These are phyloP conservation scores for Sebastes glaucus DNA, from an alignment of 2,797 vertebrate species.

Conservation along the genomic window DNA sequence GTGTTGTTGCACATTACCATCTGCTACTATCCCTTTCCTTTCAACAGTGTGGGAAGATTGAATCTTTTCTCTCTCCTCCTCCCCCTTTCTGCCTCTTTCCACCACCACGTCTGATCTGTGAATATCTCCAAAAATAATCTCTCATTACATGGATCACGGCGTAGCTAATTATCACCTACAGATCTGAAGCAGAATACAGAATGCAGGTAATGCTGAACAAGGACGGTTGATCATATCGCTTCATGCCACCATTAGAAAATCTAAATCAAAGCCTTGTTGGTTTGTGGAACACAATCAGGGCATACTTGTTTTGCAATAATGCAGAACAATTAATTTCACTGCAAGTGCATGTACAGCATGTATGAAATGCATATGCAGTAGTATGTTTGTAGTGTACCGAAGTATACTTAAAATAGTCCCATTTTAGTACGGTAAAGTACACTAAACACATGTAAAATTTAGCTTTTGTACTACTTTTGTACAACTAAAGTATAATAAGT, in stretches of 20 bases:
- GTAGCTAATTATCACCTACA: conserved; percentile 61
- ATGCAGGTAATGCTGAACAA: conserved; percentile 16
- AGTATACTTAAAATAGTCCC: not conserved
- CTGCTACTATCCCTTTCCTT: conserved; percentile 68
- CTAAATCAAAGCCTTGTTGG: not conserved
- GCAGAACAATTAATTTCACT: too few species aligned
- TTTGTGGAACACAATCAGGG: not conserved
- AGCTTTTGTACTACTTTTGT: not conserved
- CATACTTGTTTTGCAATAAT: not conserved
- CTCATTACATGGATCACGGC: conserved; percentile 43
- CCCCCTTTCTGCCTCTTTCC: conserved; percentile 29
- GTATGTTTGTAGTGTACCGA: not conserved
- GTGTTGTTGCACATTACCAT: conserved; percentile 74
- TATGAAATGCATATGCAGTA: not conserved
- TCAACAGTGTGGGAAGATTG: conserved; percentile 73
- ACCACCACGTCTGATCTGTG: conserved; percentile 41
- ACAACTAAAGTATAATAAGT: not conserved
- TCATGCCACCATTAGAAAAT: not conserved
- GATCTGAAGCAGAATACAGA: conserved; percentile 32
- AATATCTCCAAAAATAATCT: conserved; percentile 64
- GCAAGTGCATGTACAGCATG: too few species aligned
- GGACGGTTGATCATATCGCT: not conserved
- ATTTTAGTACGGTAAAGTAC: not conserved
- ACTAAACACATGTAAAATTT: not conserved
- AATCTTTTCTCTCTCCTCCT: conserved; percentile 24